Evolutionary conservation across 2,113 vertebrate species (phyloP).

Genomic region (Todiramphus saurophagus): DNA sequence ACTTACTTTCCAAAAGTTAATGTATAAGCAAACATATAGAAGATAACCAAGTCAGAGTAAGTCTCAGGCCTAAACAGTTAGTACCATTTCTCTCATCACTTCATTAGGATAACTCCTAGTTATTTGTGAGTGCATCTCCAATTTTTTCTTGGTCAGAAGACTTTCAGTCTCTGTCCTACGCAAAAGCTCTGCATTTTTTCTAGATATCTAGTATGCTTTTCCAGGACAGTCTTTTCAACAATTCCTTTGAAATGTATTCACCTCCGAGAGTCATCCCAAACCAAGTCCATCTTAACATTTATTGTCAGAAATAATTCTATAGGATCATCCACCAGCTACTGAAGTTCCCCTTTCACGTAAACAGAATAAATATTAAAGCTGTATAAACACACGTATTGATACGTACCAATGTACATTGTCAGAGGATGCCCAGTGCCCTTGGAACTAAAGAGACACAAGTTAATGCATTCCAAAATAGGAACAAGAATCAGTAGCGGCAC

Average conservation of each 20-base stretch:
- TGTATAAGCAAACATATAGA: neutral
- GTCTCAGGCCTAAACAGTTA: neutral
- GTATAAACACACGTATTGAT: neutral
- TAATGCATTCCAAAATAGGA: conserved; percentile 83
- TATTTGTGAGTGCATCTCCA: neutral
- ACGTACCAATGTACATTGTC: conserved; percentile 82
- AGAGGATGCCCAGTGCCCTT: conserved; percentile 72
- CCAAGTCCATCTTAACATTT: neutral
- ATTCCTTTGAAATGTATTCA: neutral
- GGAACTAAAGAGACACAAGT: conserved; percentile 66
- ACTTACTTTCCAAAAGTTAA: neutral
- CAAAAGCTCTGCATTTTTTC: neutral
- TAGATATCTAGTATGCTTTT: neutral
- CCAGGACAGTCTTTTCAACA: neutral
- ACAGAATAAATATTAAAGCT: neutral
- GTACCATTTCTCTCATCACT: neutral
- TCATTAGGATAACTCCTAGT: neutral
- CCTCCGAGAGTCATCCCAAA: neutral
- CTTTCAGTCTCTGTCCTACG: neutral
- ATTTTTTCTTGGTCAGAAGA: neutral
- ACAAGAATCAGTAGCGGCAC: conserved; percentile 84
- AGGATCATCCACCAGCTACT: neutral
- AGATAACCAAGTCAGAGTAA: neutral
- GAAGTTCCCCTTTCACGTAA: neutral
- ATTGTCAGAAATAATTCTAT: neutral